Evolutionary conservation across 2,888 invertebrate genomes (phyloP), one percentile per base, ranked within the genome.

Genomic region (Trachelus iudaicus): DNA sequence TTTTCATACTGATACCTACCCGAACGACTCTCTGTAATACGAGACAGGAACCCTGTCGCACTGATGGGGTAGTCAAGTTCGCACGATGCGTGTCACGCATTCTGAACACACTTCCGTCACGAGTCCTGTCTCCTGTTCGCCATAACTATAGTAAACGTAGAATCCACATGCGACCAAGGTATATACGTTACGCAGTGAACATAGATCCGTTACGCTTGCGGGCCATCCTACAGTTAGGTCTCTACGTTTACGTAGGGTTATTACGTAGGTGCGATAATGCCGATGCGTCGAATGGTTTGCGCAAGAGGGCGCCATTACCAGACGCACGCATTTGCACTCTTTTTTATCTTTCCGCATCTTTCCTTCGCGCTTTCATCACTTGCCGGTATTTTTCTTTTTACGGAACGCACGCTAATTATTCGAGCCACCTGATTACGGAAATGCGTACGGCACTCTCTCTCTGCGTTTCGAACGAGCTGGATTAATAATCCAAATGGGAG

Each of bases 11-110:
- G 23, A 2, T 56, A 56, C 23, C 23, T 23, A 56, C 15, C 15
- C 9, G 2, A 23, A 9, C 9, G 23, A 23, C 56, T 23, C 23
- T 23, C 23, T 56, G 56, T 56, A 56, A 23, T 56, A 56, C 23
- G 23, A 23, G 23, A 56, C 56, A 56, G 56, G 6, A 1, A 56
- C 56, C 56, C 56, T 56, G 56, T 56, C 56, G 9, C 56, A 56
- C 56, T 56, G 56, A 56, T 56, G 56, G 56, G 23, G 79, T 81
- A 81, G 77, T 82, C 75, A 81, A 81, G 81, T 81, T 81, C 69
- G 82, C 78, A 79, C 73, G 83, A 84, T 85, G 81, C 85, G 81
- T 84, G 86, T 83, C 85, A 84, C 85, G 86, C 86, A 84, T 81
- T 78, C 56, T 82, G 83, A 82, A 73, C 84, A 82, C 82, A 79